These are phyloP conservation scores for Poecilia wingei DNA, from an alignment of 2,797 vertebrate species.

Conservation along the genomic window DNA sequence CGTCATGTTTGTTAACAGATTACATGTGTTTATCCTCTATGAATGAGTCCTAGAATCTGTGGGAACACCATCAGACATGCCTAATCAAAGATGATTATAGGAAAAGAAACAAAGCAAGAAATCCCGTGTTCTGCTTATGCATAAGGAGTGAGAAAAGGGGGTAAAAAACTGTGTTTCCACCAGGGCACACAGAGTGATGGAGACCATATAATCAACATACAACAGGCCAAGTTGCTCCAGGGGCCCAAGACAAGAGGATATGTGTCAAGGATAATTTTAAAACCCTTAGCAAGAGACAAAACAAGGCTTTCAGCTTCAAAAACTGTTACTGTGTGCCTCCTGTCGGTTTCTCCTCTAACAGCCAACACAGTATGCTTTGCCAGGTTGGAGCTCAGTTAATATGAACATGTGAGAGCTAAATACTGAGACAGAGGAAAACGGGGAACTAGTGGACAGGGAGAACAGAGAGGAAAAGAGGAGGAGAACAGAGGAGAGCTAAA, in stretches of 20 bases:
- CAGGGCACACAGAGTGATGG: conserved; percentile 60
- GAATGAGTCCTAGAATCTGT: conserved; percentile 57
- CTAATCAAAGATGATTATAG: conserved; percentile 66
- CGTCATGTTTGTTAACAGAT: conserved; percentile 75
- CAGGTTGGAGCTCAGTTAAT: conserved; percentile 61
- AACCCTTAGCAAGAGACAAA: conserved; percentile 93
- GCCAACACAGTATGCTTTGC: conserved; percentile 57
- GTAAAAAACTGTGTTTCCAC: conserved; percentile 60
- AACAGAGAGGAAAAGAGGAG: conserved; percentile 82
- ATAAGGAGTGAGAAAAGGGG: conserved; percentile 33
- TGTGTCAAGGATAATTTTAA: conserved; percentile 86
- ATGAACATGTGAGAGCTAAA: conserved; percentile 52
- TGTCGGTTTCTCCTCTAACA: conserved; percentile 53
- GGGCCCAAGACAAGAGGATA: conserved; percentile 71
- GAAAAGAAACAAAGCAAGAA: conserved; percentile 55
- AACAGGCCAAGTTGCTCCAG: conserved; percentile 67
- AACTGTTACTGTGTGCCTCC: conserved; percentile 59
- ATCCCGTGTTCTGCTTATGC: conserved; percentile 45
- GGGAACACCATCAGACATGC: conserved; percentile 60
- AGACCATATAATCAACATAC: conserved; percentile 71
- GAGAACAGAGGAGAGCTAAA: conserved; percentile 93
- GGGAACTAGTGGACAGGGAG: conserved; percentile 74
- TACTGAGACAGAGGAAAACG: conserved; percentile 48
- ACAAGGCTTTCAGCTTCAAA: conserved; percentile 86
- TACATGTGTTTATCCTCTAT: conserved; percentile 69